phyloP scores from a whole-genome alignment of 2,888 invertebrate genomes.

The Neria commutata region DNA sequence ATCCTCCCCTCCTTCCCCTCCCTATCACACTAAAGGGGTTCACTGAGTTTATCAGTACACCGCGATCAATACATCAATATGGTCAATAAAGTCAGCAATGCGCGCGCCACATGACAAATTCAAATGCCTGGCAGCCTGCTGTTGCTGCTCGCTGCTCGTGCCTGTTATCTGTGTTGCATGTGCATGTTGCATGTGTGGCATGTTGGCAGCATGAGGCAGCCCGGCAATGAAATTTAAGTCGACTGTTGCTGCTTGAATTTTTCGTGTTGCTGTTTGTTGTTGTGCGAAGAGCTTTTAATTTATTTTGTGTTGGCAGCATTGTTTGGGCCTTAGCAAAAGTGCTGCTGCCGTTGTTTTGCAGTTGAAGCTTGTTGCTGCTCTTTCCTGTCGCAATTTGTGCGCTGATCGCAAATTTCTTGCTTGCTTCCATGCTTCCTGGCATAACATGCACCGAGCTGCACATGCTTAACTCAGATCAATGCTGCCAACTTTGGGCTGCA shows the following conservation, averaged over 20 bases:
- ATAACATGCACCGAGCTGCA: neutral
- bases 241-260: neutral
- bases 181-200: neutral
- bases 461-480: neutral
- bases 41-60: slow-evolving; percentile 39
- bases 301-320: slow-evolving; percentile 3
- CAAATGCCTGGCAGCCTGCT: no score
- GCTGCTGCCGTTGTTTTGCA: neutral
- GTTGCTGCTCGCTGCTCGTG: neutral
- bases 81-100: slow-evolving; percentile 49
- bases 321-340: neutral
- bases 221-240: no score
- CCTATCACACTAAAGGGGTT: no score
- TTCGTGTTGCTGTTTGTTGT: neutral
- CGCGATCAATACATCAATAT: slow-evolving; percentile 52
- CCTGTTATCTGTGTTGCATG: neutral
- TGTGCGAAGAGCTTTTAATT: neutral
- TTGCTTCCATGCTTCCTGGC: neutral
- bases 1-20: no score
- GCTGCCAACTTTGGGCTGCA: neutral
- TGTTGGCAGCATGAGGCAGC: no score
- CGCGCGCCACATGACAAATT: slow-evolving; percentile 4
- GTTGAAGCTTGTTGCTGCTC: neutral
- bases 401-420: slow-evolving; percentile 4
- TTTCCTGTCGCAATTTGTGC: slow-evolving; percentile 1